Evolutionary conservation across 2,888 invertebrate genomes (phyloP).

Genomic region (Athalia circularis): DNA sequence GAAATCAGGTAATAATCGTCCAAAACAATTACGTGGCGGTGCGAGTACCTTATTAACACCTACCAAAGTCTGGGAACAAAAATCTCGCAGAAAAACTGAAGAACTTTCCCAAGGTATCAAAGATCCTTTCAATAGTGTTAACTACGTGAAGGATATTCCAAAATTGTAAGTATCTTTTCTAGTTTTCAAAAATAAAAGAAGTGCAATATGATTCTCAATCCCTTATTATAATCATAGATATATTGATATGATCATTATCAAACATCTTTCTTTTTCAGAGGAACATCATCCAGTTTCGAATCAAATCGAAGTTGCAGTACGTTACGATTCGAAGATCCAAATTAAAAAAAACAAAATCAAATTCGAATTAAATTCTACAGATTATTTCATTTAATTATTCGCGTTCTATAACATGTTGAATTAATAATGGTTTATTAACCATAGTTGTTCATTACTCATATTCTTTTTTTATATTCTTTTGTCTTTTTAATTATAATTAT

Average conservation of each 20-base stretch:
- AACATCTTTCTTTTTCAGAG: too few species aligned
- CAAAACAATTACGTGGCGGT: neutral
- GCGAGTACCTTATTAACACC: constrained; percentile 60
- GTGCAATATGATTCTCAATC: too few species aligned
- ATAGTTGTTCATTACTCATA: constrained; percentile 68
- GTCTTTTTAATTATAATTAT: constrained; percentile 64
- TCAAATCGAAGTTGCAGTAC: too few species aligned
- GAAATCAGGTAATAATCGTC: neutral
- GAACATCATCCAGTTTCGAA: too few species aligned
- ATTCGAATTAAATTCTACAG: neutral
- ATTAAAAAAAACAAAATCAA: too few species aligned
- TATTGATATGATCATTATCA: too few species aligned
- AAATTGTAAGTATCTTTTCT: constrained; percentile 58
- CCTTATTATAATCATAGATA: too few species aligned
- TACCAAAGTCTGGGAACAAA: constrained; percentile 67
- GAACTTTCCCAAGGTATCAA: constrained; percentile 17
- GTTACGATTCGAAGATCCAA: too few species aligned
- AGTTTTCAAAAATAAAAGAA: too few species aligned
- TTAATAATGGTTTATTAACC: constrained; percentile 64
- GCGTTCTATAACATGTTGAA: neutral
- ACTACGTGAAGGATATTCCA: constrained; percentile 68
- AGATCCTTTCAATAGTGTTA: constrained; percentile 43
- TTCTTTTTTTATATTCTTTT: constrained; percentile 62
- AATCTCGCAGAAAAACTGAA: constrained; percentile 52
- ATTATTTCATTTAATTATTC: neutral